Percentiles rank a stretch among this genome's conserved stretches.
These are phyloP conservation scores for Catostomus latipinnis DNA, from an alignment of 2,797 vertebrate genomes.

Conservation along the genomic window DNA sequence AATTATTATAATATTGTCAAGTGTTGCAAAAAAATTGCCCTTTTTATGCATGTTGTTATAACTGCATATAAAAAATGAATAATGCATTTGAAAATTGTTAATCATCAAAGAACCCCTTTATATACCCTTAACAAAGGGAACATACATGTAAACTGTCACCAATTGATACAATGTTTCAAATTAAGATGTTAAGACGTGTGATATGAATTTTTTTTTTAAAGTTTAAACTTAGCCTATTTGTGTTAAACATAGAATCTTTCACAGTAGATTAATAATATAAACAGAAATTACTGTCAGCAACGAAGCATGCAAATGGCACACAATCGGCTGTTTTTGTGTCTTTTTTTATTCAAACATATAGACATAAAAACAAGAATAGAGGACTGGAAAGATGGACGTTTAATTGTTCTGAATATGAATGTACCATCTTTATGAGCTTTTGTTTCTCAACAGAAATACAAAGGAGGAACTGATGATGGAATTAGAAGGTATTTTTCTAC, in stretches of 20 bases:
- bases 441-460: constrained; percentile 56
- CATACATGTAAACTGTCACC: neutral
- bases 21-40: no score
- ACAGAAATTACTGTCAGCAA: neutral
- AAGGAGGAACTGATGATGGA: constrained; percentile 56
- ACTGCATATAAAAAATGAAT: no score
- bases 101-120: no score
- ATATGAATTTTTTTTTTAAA: neutral
- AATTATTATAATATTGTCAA: no score
- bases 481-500: constrained; percentile 57
- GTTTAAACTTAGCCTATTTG: no score
- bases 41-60: no score
- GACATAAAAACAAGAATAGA: constrained; percentile 22
- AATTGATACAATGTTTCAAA: neutral
- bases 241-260: no score
- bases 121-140: no score
- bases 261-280: constrained; percentile 4
- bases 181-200: neutral
- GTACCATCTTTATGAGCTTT: constrained; percentile 57
- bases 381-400: no score
- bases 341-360: neutral
- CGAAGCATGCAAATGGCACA: no score
- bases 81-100: no score
- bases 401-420: constrained; percentile 52
- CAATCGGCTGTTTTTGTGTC: neutral